Evolutionary conservation across 2,888 invertebrate genomes (phyloP).

Genomic region (Fissipunctia ypsillon): DNA sequence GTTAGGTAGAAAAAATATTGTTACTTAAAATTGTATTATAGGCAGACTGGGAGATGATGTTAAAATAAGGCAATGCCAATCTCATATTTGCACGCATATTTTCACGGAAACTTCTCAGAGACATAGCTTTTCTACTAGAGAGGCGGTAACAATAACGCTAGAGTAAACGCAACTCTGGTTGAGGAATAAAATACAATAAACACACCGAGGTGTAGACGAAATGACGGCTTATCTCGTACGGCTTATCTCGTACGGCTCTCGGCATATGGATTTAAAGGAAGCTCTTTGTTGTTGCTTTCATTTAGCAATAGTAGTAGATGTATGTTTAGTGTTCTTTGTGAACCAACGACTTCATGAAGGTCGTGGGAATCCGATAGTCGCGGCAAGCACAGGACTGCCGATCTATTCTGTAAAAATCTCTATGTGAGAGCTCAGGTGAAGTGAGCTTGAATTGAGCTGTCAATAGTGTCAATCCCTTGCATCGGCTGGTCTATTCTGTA

Average conservation of each 20-base stretch:
- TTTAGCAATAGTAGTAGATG: not conserved
- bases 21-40: not conserved
- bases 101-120: not conserved
- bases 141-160: not conserved
- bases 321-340: not conserved
- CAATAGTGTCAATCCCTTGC: too few species aligned
- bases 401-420: not conserved
- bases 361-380: not conserved
- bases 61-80: not conserved
- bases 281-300: not conserved
- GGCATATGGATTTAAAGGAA: conserved; percentile 2
- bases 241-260: conserved; percentile 3
- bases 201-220: conserved; percentile 1
- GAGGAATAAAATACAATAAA: conserved; percentile 7
- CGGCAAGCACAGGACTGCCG: not conserved
- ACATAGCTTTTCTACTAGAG: not conserved
- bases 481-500: too few species aligned
- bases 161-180: conserved; percentile 16
- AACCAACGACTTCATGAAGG: not conserved
- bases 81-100: not conserved
- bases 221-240: conserved; percentile 17
- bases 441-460: not conserved
- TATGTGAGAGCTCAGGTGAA: not conserved
- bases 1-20: not conserved
- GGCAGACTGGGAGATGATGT: not conserved